A percentile compares a stretch with the other conserved stretches of the same genome.
Conservation (phyloP, 2,888 invertebrate species). For the Standfussiana lucernea region DNA sequence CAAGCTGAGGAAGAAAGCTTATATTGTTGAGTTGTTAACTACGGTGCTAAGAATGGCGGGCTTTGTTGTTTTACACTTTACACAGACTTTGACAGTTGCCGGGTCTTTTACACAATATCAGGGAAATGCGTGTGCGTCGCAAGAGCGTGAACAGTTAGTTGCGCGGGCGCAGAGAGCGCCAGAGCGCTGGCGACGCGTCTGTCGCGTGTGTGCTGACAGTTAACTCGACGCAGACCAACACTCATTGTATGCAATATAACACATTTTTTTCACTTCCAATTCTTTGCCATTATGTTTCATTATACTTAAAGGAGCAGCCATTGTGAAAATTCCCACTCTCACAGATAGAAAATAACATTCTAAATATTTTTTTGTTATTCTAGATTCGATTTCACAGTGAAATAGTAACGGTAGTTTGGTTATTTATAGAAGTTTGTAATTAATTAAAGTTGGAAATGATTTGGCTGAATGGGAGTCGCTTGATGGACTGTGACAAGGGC, state of each 20-base stretch:
- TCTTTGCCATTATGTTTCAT: slow-evolving; percentile 77
- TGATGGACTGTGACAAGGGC: slow-evolving; percentile 58
- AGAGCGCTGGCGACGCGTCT: slow-evolving; percentile 34
- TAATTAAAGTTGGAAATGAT: slow-evolving; percentile 53
- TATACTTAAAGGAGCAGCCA: slow-evolving; percentile 80
- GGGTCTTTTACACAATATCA: slow-evolving; percentile 18
- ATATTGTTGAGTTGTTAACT: slow-evolving; percentile 15
- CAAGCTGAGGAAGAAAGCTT: slow-evolving; percentile 27
- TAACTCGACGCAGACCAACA: slow-evolving; percentile 71
- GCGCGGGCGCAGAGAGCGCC: slow-evolving; percentile 22
- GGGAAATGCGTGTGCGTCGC: slow-evolving; percentile 24
- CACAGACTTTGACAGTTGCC: no score
- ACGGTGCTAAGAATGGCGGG: slow-evolving; percentile 7
- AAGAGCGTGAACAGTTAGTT: slow-evolving; percentile 19
- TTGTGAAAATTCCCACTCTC: slow-evolving; percentile 83
- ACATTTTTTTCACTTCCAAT: slow-evolving; percentile 77
- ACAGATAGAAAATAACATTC: slow-evolving; percentile 80
- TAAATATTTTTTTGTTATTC: slow-evolving; percentile 79
- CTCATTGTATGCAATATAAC: slow-evolving; percentile 79
- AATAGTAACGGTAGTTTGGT: slow-evolving; percentile 46
- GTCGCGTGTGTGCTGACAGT: slow-evolving; percentile 73
- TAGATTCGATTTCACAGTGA: slow-evolving; percentile 72
- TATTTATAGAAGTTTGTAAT: slow-evolving; percentile 47
- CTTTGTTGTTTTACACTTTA: slow-evolving; percentile 20
- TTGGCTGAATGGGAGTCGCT: slow-evolving; percentile 48